Percentiles rank a stretch among this genome's conserved stretches.
Conservation (phyloP, 1,140 invertebrate genomes). For the Elymnias hypermnestra region DNA sequence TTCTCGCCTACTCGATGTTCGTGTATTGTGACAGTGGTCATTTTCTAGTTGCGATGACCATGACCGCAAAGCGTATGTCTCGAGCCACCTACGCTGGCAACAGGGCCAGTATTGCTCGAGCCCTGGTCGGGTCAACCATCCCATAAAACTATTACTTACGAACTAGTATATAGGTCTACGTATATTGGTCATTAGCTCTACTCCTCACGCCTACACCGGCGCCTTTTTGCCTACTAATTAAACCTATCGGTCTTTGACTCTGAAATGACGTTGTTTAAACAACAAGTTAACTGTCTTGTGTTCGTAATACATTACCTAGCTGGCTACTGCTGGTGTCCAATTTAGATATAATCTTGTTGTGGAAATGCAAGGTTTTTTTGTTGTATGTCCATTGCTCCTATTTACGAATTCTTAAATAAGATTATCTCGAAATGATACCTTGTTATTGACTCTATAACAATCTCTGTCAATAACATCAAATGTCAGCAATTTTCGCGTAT, state of each 20-base stretch:
- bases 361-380: no score
- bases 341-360: not conserved
- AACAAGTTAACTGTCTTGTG: conserved; percentile 30
- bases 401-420: no score
- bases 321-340: conserved; percentile 5
- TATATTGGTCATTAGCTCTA: conserved; percentile 28
- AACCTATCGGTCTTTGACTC: conserved; percentile 67
- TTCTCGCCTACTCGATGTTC: conserved; percentile 24
- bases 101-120: conserved; percentile 29
- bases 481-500: no score
- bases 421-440: no score
- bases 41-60: conserved; percentile 35
- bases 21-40: conserved; percentile 36
- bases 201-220: conserved; percentile 56
- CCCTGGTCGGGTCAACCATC: conserved; percentile 22
- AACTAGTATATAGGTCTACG: conserved; percentile 23
- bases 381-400: no score
- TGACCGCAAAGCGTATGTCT: conserved; percentile 37
- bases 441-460: no score
- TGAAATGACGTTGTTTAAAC: conserved; percentile 37
- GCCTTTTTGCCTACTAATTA: conserved; percentile 66
- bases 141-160: conserved; percentile 15
- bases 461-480: no score
- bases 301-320: conserved; percentile 20
- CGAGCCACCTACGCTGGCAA: conserved; percentile 45